Evolutionary conservation across 2,113 vertebrate genomes (phyloP), one percentile per base, ranked within the genome.

Genomic region (Equus quagga): DNA sequence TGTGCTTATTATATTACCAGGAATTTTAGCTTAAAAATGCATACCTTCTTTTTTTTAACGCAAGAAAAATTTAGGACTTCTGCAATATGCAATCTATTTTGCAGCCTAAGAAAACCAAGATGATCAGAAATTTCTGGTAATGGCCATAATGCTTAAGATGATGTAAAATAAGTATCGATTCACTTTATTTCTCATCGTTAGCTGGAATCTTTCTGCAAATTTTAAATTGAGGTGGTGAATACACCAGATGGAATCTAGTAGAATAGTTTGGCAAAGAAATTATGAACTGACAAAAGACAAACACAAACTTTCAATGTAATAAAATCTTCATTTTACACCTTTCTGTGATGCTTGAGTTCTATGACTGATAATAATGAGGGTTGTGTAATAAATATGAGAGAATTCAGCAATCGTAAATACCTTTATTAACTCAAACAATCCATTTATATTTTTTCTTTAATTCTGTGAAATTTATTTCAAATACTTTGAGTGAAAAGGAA

Each of bases 261-360:
- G 41, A 12, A 88, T 41, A 65, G 54, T 2, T 95, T 93, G 41
- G 56, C 13, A 82, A 94, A 84, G 46, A 79, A 83, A 44, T 70
- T 28, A 91, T 54, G 33, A 46, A 70, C 14, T 84, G 46, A 91
- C 21, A 89, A 23, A 62, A 89, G 24, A 51, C 33, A 81, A 82
- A 58, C 10, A 33, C 14, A 69, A 78, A 88, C 11, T 54, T 95
- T 93, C n/a, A 85, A 56, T 44, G 14, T 81, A 70, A 93, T 88
- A 89, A 94, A 89, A 49, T 84, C 65, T 94, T 93, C 18, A 26
- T 44, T 82, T 97, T 91, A 26, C 41, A 89, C 19, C 41, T 78
- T 58, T 80, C 21, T 65, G 2, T 85, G 51, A 72, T 44, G 13
- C 2, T 54, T 78, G 18, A 56, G 4, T 73, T 6, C 31, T 49